Evolutionary conservation across 1,140 invertebrate genomes (phyloP).

Genomic region (Neodiprion virginianus): DNA sequence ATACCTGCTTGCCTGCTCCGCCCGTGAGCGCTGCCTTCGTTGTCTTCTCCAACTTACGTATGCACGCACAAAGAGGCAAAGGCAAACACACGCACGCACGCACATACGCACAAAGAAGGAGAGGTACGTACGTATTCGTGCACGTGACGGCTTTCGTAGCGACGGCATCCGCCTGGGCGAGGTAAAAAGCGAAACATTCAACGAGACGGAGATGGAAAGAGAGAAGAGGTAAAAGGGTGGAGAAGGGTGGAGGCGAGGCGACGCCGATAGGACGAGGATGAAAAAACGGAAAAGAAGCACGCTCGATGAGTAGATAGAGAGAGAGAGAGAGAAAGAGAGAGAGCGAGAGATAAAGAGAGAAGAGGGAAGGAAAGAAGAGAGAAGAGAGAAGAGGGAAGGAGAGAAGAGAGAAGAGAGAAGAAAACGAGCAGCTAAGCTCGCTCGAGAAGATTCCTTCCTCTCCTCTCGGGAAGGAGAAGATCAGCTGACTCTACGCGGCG

Average conservation of each 20-base stretch:
- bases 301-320: not conserved
- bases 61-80: no score
- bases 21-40: no score
- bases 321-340: not conserved
- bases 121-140: slow-evolving; percentile 13
- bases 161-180: slow-evolving; percentile 15
- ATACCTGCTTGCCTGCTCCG: not conserved
- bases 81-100: not conserved
- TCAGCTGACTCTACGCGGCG: not conserved
- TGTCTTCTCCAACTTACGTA: no score
- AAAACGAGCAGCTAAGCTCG: not conserved
- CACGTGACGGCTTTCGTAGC: slow-evolving; percentile 17
- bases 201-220: not conserved
- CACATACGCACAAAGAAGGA: not conserved
- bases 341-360: not conserved
- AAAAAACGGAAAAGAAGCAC: not conserved
- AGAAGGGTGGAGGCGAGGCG: not conserved
- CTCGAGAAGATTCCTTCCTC: not conserved
- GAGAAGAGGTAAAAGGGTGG: slow-evolving; percentile 17
- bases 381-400: not conserved
- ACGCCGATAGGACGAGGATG: slow-evolving; percentile 8
- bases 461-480: not conserved
- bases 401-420: not conserved
- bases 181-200: not conserved
- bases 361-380: not conserved